A percentile compares a stretch with the other conserved stretches of the same genome.
These are phyloP conservation scores for Aleadryas rufinucha DNA, from an alignment of 2,113 vertebrate species.

Conservation along the genomic window DNA sequence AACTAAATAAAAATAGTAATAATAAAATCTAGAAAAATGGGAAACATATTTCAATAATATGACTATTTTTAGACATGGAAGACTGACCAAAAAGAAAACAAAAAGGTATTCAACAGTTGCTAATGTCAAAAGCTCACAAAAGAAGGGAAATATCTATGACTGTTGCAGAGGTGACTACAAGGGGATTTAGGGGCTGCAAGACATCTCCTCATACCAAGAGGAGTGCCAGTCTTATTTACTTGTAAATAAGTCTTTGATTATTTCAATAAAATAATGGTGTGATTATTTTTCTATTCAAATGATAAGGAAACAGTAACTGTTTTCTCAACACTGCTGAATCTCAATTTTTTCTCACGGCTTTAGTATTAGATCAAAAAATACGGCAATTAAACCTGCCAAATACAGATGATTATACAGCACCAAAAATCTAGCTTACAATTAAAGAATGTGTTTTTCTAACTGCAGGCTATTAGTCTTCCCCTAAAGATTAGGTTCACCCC, in stretches of 20 bases:
- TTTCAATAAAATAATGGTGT: not conserved
- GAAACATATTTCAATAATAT: not conserved
- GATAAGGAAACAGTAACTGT: not conserved
- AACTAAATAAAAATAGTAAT: not conserved
- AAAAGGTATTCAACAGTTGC: not conserved
- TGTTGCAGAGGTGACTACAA: not conserved
- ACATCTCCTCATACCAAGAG: not conserved
- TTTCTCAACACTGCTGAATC: not conserved
- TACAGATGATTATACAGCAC: not conserved
- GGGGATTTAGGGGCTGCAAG: not conserved
- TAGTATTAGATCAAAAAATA: constrained; percentile 26
- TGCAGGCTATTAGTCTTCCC: not conserved
- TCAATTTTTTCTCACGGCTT: not conserved
- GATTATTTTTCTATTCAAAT: not conserved
- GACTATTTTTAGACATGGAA: not conserved
- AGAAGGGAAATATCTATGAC: not conserved
- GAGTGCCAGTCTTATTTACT: not conserved
- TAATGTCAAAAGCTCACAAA: not conserved
- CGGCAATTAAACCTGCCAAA: constrained; percentile 41
- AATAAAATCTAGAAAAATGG: not conserved
- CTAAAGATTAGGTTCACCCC: not conserved
- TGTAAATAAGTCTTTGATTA: not conserved
- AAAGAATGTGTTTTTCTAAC: constrained; percentile 18
- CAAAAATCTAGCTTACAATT: constrained; percentile 29
- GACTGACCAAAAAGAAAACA: not conserved